Percentiles rank a stretch among this genome's conserved stretches.
Evolutionary conservation across 2,797 vertebrate genomes (phyloP).

Genomic region (Poeciliopsis gracilis): DNA sequence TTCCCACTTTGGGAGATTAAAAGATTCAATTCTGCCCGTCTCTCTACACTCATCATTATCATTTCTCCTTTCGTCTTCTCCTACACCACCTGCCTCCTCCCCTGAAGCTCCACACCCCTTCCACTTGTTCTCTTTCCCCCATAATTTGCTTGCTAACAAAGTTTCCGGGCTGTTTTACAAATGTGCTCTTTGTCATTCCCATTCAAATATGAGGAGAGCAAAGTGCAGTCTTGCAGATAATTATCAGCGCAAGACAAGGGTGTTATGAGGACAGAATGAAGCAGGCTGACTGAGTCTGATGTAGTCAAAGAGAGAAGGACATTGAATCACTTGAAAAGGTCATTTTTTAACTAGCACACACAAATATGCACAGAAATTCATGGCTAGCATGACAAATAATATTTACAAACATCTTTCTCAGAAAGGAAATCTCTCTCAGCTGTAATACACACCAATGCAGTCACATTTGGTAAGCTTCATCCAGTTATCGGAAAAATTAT

Average conservation of each 20-base stretch:
- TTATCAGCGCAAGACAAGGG: slow-evolving; percentile 64
- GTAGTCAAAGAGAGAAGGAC: slow-evolving; percentile 48
- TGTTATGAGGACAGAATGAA: slow-evolving; percentile 59
- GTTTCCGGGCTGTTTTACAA: slow-evolving; percentile 65
- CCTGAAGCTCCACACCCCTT: not conserved
- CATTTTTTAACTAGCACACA: slow-evolving; percentile 18
- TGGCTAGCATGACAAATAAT: slow-evolving; percentile 3
- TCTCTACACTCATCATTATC: slow-evolving; percentile 76
- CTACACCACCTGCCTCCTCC: slow-evolving; percentile 29
- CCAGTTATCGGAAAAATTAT: slow-evolving; percentile 34
- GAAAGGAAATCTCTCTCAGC: not conserved
- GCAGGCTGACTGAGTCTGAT: slow-evolving; percentile 54
- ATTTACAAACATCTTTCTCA: not conserved
- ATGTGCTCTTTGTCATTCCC: slow-evolving; percentile 63
- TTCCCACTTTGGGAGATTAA: slow-evolving; percentile 83
- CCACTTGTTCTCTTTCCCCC: slow-evolving; percentile 12
- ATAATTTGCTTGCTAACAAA: slow-evolving; percentile 44
- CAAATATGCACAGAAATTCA: slow-evolving; percentile 20
- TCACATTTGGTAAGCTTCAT: slow-evolving; percentile 20
- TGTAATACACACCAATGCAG: slow-evolving; percentile 6
- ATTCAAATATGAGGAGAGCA: slow-evolving; percentile 42
- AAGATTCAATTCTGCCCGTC: slow-evolving; percentile 81
- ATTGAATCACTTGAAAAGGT: slow-evolving; percentile 45
- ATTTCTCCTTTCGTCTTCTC: slow-evolving; percentile 65
- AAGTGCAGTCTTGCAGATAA: slow-evolving; percentile 67